Base-by-base conservation (phyloP, 2,113 vertebrate genomes). In the Dissostichus mawsoni region DNA sequence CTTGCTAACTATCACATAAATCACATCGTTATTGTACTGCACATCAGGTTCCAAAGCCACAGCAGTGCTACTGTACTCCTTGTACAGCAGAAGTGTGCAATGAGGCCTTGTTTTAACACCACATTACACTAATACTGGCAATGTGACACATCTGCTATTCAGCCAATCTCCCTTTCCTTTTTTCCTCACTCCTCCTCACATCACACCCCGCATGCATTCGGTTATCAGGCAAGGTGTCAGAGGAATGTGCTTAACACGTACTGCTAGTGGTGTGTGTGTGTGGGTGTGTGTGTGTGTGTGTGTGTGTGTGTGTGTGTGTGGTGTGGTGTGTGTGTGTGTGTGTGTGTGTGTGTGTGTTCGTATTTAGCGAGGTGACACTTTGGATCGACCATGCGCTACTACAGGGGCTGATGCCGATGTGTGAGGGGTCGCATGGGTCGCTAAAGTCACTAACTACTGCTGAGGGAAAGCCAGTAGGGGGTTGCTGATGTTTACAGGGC, bases 381-480 rank as follows among this genome's bases (percentile, higher is more conserved):
- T 80, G 77, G 76, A 90, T 88, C 69, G 65, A 69, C 83, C 70
- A 61, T 82, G 91, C 66, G 72, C 85, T 73, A 56, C 87, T 81
- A 76, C 82, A 62, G 88, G 63, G 69, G 69, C 73, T 70, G 70
- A 55, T 80, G 73, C 52, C 11, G 2, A 69, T 72, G 78, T 79
- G 71, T 67, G 70, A 71, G 76, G 77, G 82, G 64, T 66, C 68
- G 72, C 69, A 91, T 20, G 91, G 87, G 89, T 92, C 86, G 81
- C 87, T 86, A 91, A 91, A 89, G 84, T 90, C 80, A 87, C 87
- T 92, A 91, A 91, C 74, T 93, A 87, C 89, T 83, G 81, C 75
- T 1, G 20, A 70, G 82, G 64, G 73, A 62, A 74, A 85, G 74
- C 48, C 74, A 41, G 78, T 63, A 57, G 78, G 85, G 73, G 76